Conservation (phyloP, 2,113 vertebrate genomes). For the Oncorhynchus clarkii region DNA sequence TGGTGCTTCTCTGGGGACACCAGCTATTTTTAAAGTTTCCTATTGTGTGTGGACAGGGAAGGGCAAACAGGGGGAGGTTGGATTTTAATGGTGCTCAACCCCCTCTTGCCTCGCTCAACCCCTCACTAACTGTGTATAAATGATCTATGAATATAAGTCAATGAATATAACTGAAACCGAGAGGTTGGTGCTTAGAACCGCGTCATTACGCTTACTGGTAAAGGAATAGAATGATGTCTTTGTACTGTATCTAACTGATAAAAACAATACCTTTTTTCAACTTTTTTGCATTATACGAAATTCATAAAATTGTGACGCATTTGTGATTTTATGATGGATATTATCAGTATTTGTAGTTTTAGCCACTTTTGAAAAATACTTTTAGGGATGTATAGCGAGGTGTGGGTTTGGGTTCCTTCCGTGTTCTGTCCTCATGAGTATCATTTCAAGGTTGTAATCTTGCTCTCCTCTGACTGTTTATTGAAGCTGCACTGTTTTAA, state of each 20-base stretch:
- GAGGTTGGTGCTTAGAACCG: slow-evolving; percentile 74
- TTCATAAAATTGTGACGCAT: slow-evolving; percentile 65
- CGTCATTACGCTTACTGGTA: slow-evolving; percentile 61
- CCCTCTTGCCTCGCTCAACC: slow-evolving; percentile 57
- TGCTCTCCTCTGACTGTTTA: slow-evolving; percentile 47
- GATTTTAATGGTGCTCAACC: slow-evolving; percentile 74
- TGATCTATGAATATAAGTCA: slow-evolving; percentile 45
- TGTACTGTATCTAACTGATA: slow-evolving; percentile 73
- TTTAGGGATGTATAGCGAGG: slow-evolving; percentile 61
- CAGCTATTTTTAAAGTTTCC: slow-evolving; percentile 70
- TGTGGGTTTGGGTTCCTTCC: slow-evolving; percentile 38
- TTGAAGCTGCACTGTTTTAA: slow-evolving; percentile 72
- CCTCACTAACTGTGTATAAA: slow-evolving; percentile 61
- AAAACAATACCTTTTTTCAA: slow-evolving; percentile 50
- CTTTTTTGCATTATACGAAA: slow-evolving; percentile 61
- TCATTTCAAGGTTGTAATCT: slow-evolving; percentile 62
- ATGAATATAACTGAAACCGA: slow-evolving; percentile 62
- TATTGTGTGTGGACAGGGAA: slow-evolving; percentile 59
- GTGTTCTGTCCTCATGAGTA: slow-evolving; percentile 58
- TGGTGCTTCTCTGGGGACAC: slow-evolving; percentile 68
- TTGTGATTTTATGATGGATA: slow-evolving; percentile 69
- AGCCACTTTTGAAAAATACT: slow-evolving; percentile 60
- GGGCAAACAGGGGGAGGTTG: slow-evolving; percentile 60
- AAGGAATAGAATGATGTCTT: slow-evolving; percentile 73
- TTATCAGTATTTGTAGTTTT: slow-evolving; percentile 68